Evolutionary conservation across 2,888 invertebrate species (phyloP).

Genomic region (Drosophila suboccidentalis): DNA sequence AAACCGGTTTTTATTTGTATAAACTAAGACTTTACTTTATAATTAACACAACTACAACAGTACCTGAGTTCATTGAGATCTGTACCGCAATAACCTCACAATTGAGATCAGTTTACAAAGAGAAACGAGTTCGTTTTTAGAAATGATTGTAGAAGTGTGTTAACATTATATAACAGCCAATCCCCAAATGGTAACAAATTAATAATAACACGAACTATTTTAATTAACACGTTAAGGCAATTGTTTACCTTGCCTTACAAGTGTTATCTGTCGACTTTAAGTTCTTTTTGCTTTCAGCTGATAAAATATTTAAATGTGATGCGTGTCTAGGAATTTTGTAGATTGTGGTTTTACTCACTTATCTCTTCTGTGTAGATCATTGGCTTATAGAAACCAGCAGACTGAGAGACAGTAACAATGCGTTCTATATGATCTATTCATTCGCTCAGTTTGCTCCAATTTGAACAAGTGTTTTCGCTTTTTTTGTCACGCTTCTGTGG

Average conservation of each 20-base stretch:
- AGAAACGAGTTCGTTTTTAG: slow-evolving; percentile 21
- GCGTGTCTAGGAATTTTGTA: neutral
- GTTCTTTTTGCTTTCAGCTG: slow-evolving; percentile 34
- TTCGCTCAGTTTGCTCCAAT: slow-evolving; percentile 46
- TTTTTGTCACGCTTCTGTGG: slow-evolving; percentile 61
- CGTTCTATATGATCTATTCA: slow-evolving; percentile 24
- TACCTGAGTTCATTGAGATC: slow-evolving; percentile 9
- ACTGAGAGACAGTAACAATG: slow-evolving; percentile 7
- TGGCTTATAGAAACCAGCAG: slow-evolving; percentile 10
- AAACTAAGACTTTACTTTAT: slow-evolving; percentile 30
- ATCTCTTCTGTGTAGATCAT: slow-evolving; percentile 7
- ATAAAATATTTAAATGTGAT: slow-evolving; percentile 53
- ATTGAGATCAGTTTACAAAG: slow-evolving; percentile 45
- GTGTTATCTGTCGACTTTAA: slow-evolving; percentile 21
- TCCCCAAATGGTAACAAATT: neutral
- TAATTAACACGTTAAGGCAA: slow-evolving; percentile 40
- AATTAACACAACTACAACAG: slow-evolving; percentile 38
- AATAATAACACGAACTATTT: neutral
- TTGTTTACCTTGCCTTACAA: slow-evolving; percentile 32
- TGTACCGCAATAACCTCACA: slow-evolving; percentile 47
- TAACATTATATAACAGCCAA: slow-evolving; percentile 1
- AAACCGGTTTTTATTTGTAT: slow-evolving; percentile 39
- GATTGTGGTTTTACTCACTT: neutral
- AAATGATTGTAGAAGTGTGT: neutral
- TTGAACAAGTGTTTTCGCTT: slow-evolving; percentile 63